Base-by-base conservation (phyloP, 2,797 vertebrate genomes). In the Acomys russatus region DNA sequence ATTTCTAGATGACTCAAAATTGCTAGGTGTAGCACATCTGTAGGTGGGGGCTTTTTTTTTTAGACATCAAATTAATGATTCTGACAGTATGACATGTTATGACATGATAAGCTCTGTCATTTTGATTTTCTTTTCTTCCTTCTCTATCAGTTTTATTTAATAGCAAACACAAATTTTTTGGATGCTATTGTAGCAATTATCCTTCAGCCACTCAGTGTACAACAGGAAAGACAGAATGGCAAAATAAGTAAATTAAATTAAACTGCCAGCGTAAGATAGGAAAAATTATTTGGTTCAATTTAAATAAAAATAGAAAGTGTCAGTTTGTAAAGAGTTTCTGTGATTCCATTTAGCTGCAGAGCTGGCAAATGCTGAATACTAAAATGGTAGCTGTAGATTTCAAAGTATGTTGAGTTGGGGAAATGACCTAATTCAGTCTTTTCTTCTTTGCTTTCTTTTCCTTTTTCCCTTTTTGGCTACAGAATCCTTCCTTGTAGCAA, bases 21-120 rank as follows among this genome's bases (percentile, higher is more conserved):
- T 95, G 96, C 95, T 92, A 87, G 92, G 90, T 97, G 94, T 66
- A 95, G 94, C 94, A 96, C 38, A 96, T 96, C 80, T 95, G 94
- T 97, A 94, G 96, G 94, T 91, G 96, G 92, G 76, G 14, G 0
- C 0, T 61, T 83, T 88, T 93, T 83, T 88, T 93, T 85, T 78
- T 73, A 96, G 73, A 12, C 6, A 61, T 97, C 73, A 86, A 35
- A 92, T 25, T 97, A 92, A 92, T 33, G 90, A 22, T 97, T 96
- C 91, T 98, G 97, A 97, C 91, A 97, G 96, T 20, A 56, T 96
- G 97, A 85, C 92, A 66, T 92, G 38, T 96, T 97, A 88, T 84
- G 87, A 92, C 70, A 90, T 86, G 87, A 98, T 91, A 68, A 84
- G 35, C 79, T 94, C 89, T 97, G 96, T 97, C 96, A 95, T 94